Evolutionary conservation across 1,140 invertebrate genomes (phyloP).

Genomic region (Cherax destructor): DNA sequence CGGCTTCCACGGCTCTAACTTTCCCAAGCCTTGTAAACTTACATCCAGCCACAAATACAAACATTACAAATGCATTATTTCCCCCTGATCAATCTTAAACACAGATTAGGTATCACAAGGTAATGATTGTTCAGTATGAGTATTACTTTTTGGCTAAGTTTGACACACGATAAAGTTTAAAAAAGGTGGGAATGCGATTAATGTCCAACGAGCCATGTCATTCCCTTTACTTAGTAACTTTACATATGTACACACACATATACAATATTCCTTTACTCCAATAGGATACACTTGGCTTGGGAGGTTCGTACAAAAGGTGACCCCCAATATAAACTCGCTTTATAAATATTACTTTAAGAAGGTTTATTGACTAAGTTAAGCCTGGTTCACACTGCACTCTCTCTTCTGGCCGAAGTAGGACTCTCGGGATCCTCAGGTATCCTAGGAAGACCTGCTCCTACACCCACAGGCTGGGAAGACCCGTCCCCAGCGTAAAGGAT

Average conservation of each 20-base stretch:
- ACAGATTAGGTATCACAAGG: not conserved
- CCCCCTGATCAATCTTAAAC: not conserved
- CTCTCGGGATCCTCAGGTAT: conserved; percentile 58
- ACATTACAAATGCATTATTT: not conserved
- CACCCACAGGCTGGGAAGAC: not conserved
- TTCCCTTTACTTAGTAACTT: not conserved
- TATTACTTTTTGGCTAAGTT: not conserved
- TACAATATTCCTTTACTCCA: not conserved
- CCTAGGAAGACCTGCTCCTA: conserved; percentile 26
- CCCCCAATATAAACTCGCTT: conserved; percentile 1
- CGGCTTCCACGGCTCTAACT: not conserved
- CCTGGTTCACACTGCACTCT: conserved; percentile 60
- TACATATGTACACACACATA: conserved; percentile 21
- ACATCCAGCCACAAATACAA: not conserved
- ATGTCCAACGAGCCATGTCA: not conserved
- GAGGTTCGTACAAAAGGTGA: conserved; percentile 6
- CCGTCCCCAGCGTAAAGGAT: conserved; percentile 42
- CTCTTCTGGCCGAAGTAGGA: conserved; percentile 46
- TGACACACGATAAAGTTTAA: not conserved
- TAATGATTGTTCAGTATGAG: not conserved
- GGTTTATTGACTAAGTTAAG: not conserved
- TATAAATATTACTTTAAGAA: conserved; percentile 1
- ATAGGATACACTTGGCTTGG: conserved; percentile 17
- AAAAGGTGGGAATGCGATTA: not conserved
- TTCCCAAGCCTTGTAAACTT: not conserved